Percentiles rank a stretch among this genome's conserved stretches.
These are phyloP conservation scores for Macrophya annulata DNA, from an alignment of 2,888 invertebrate species.

Conservation along the genomic window DNA sequence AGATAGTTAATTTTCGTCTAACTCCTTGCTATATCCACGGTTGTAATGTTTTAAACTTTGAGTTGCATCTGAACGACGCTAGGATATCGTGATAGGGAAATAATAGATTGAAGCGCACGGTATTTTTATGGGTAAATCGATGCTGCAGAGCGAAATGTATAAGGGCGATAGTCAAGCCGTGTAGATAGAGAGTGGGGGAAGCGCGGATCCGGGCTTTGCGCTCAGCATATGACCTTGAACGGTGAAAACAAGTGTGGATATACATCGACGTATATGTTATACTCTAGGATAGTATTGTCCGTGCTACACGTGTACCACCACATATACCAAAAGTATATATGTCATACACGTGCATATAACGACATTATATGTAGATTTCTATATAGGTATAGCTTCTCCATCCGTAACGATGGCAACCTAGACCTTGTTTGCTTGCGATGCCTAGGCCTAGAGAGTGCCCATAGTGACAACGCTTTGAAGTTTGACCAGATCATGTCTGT, in stretches of 20 bases:
- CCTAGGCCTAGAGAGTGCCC: slow-evolving; percentile 19
- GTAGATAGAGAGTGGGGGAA: slow-evolving; percentile 64
- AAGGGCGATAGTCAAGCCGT: slow-evolving; percentile 56
- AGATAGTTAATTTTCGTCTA: background rate
- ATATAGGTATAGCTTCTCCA: slow-evolving; percentile 22
- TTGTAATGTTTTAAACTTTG: background rate
- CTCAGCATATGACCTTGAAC: slow-evolving; percentile 75
- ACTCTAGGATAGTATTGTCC: background rate
- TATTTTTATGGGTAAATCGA: slow-evolving; percentile 79
- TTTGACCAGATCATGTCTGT: slow-evolving; percentile 34
- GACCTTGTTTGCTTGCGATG: slow-evolving; percentile 70
- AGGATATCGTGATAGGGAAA: slow-evolving; percentile 74
- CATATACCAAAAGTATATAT: background rate
- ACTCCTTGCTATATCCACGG: background rate
- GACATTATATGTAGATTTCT: slow-evolving; percentile 12
- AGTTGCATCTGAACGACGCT: slow-evolving; percentile 13
- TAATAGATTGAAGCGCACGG: slow-evolving; percentile 75
- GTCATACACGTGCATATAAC: slow-evolving; percentile 15
- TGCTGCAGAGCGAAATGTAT: slow-evolving; percentile 67
- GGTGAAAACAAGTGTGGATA: slow-evolving; percentile 58
- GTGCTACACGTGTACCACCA: background rate
- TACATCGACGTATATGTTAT: background rate
- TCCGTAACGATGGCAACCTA: slow-evolving; percentile 70
- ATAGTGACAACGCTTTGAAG: slow-evolving; percentile 39
- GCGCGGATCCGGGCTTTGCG: slow-evolving; percentile 71